phyloP scores from a whole-genome alignment of 92 coral and sea anemone species.

The Zoanthus sansibaricus region DNA sequence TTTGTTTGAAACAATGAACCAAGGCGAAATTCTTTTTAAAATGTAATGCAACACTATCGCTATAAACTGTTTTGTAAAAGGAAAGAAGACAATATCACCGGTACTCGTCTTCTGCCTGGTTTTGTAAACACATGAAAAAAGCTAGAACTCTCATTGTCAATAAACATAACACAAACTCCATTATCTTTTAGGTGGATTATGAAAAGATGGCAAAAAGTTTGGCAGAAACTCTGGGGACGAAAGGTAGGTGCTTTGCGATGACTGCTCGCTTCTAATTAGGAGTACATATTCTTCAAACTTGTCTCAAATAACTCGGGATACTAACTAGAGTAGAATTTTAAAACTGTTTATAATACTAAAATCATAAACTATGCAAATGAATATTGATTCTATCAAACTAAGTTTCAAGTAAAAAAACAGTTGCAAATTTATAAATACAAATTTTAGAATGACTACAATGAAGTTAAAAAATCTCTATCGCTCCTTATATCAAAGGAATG shows the following conservation, averaged over 20 bases:
- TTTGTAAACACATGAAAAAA: conserved; percentile 8
- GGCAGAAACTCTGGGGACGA: conserved; percentile 42
- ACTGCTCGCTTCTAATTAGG: neutral
- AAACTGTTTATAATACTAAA: neutral
- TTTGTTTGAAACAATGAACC: neutral
- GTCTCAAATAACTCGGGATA: too few species aligned
- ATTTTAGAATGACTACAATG: neutral
- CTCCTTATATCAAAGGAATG: neutral
- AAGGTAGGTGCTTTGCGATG: conserved; percentile 19
- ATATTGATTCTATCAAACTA: neutral
- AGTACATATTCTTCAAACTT: neutral
- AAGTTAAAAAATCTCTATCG: neutral
- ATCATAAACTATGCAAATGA: neutral
- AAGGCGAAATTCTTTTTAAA: neutral
- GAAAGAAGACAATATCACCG: conserved; percentile 10
- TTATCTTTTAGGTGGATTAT: conserved; percentile 45
- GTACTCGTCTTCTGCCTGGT: neutral
- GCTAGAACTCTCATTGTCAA: conserved; percentile 1
- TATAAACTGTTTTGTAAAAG: neutral
- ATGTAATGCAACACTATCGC: neutral
- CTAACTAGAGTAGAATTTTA: too few species aligned
- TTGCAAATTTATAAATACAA: neutral
- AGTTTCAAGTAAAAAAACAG: neutral
- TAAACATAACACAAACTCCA: neutral
- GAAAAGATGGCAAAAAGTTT: conserved; percentile 49